Evolutionary conservation across 2,888 invertebrate genomes (phyloP), one percentile per base, ranked within the genome.

Genomic region (Drosophila barbarae): DNA sequence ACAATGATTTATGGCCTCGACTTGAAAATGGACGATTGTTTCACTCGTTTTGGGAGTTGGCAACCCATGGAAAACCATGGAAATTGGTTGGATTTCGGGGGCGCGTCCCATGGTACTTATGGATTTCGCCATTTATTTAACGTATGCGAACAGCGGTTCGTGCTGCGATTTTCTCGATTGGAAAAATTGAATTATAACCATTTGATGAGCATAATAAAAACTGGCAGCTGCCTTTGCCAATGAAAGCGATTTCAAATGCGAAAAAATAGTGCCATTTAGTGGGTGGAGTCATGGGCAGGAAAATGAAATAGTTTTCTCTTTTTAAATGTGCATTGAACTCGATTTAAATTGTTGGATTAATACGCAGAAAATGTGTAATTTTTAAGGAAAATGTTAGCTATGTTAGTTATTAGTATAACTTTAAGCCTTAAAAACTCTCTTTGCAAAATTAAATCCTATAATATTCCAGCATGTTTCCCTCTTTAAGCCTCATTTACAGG

Each of bases 141-240:
- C 81, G 84, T 77, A 79, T 81, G 73, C 81, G 71, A 69, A 69
- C 44, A 59, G 49, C 59, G 68, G 69, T 51, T 53, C 68, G 47
- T 63, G 54, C 66, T 47, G 71, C 74, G 76, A 79, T 84, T 79
- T 73, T 56, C 68, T 67, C 78, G 73, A 81, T 81, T 84, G 84
- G 78, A 75, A 84, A 84, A 75, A 84, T 84, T 80, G 81, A 80
- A 80, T 84, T 84, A 80, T 80, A 76, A 68, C 65, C 72, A 73
- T 84, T 80, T 80, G 84, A 80, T 80, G 84, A 71, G 70, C 74
- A 70, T 71, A 76, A 78, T 73, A 76, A 81, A 77, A 78, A 65
- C 69, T 71, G 76, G 73, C 79, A 76, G 73, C 64, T 76, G 77
- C 77, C 78, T 34, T 57, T 54, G 53, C 53, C 65, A 53, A 53